phyloP scores from a whole-genome alignment of 2,113 vertebrate genomes.

The Leucopsar rothschildi region DNA sequence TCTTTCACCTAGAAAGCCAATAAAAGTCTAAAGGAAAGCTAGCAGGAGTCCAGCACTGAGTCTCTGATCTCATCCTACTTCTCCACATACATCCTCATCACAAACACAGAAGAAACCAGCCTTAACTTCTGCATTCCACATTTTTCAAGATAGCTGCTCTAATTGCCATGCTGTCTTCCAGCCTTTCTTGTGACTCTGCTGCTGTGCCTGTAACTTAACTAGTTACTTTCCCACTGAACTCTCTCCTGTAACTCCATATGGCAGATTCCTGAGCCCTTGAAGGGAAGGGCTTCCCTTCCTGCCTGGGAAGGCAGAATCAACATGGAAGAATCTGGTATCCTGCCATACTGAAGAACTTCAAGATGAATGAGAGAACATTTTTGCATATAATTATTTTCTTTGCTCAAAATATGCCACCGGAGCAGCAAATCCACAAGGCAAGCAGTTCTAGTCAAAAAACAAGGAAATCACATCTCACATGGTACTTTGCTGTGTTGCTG shows the following conservation, averaged over 20 bases:
- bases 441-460: neutral
- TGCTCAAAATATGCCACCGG: neutral
- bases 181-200: neutral
- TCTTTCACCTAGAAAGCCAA: neutral
- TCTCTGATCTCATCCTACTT: neutral
- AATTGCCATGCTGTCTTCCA: neutral
- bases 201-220: neutral
- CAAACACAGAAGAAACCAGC: neutral
- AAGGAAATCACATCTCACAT: neutral
- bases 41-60: neutral
- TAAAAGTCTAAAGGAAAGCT: neutral
- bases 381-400: neutral
- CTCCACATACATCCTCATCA: fast-evolving
- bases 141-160: neutral
- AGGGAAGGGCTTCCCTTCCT: neutral
- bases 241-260: neutral
- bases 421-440: neutral
- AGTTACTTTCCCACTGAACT: neutral
- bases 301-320: neutral
- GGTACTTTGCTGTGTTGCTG: neutral
- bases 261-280: neutral
- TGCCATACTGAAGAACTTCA: neutral
- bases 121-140: neutral
- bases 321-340: neutral
- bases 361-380: neutral